phyloP scores from a whole-genome alignment of 2,888 invertebrate species.

The Platycheirus albimanus region DNA sequence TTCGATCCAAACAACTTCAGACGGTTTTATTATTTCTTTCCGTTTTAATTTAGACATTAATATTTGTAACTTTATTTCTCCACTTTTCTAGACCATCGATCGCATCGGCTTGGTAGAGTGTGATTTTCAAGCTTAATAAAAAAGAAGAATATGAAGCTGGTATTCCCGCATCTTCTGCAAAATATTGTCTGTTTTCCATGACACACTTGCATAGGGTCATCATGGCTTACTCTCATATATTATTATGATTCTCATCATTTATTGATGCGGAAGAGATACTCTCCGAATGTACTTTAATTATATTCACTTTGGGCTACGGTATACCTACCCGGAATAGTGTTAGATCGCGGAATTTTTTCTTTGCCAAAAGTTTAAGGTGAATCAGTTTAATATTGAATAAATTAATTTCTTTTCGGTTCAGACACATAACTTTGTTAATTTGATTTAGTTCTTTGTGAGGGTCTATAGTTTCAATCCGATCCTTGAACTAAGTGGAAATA shows the following conservation, averaged over 20 bases:
- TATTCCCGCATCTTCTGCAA: background rate
- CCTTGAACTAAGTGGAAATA: too few relatives aligned
- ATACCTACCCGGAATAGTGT: constrained; percentile 48
- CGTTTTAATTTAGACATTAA: constrained; percentile 10
- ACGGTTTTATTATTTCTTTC: background rate
- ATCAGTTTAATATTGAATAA: constrained; percentile 36
- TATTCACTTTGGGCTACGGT: constrained; percentile 11
- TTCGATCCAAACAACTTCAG: background rate
- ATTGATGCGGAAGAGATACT: constrained; percentile 42
- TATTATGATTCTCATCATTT: constrained; percentile 18
- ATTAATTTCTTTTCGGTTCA: constrained; percentile 7
- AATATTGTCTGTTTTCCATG: constrained; percentile 26
- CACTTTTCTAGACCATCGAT: constrained; percentile 1
- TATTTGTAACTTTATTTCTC: constrained; percentile 8
- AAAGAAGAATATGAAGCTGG: background rate
- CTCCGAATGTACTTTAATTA: constrained; percentile 17
- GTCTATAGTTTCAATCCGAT: too few relatives aligned
- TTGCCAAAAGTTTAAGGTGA: constrained; percentile 55
- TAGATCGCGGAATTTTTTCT: constrained; percentile 24
- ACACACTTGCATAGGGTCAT: constrained; percentile 38
- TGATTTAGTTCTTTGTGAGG: background rate
- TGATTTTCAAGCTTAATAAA: background rate
- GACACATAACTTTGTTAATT: background rate
- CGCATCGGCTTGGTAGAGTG: background rate
- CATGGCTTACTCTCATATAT: background rate